Evolutionary conservation across 92 coral and sea anemone genomes (phyloP), one percentile per base, ranked within the genome.

Genomic region (Bergia sp.): DNA sequence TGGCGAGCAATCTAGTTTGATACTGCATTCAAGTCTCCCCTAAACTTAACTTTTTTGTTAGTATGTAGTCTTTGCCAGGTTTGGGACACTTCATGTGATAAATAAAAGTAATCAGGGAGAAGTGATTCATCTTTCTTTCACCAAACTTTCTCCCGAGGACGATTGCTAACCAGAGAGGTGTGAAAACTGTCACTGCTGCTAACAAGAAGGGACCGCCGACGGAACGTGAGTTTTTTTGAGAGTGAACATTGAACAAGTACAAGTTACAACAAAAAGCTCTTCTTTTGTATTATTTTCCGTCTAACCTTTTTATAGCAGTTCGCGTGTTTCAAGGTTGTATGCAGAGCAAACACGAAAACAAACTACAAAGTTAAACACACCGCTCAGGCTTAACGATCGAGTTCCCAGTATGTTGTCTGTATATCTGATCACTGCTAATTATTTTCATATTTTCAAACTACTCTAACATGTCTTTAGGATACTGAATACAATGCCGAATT

Each of bases 121-220:
- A 21, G 9, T 69, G 71, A 71, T 44, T 71, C 49, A 36, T 82
- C 44, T 7, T 11, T 84, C 87, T 84, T 69, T 84, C 79, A 84
- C 78, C 87, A 84, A 69, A 84, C 7, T 69, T 41, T 71, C 65
- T 43, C 79, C 36, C 64, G 67, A 84, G 43, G 20, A 29, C 58
- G 64, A 84, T 44, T 20, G 49, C 23, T 42, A 23, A 84, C 78
- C 77, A 84, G 47, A 50, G 44, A 91, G 93, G 93, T 91, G 94
- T 88, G 85, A 91, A 89, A 91, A 79, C 49, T 85, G 91, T 91
- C 94, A 89, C 77, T 20, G n/a, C 42, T 84, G 91, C 93, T 91
- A 91, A 91, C 77, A 84, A 91, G 93, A 84, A 37, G 16, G 43
- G 87, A 71, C 79, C 87, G 65, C 87, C 87, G 79, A 84, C 87